Evolutionary conservation across 1,140 invertebrate genomes (phyloP).

Genomic region (Galleria mellonella): DNA sequence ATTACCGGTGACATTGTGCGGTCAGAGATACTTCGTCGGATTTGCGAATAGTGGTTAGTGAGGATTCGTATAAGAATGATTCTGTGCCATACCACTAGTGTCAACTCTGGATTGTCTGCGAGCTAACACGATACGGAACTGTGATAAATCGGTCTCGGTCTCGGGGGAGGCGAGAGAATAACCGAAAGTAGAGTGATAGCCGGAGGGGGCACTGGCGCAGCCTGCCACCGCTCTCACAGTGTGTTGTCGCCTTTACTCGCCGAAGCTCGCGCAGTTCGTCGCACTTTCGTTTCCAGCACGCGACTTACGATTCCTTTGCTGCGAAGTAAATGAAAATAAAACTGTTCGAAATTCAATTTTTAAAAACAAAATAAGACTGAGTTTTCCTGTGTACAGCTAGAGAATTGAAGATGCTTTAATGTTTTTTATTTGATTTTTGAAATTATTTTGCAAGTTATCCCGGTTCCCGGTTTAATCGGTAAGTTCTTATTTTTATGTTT

Average conservation of each 20-base stretch:
- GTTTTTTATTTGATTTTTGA: neutral
- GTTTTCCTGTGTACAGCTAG: constrained; percentile 2
- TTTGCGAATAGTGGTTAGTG: neutral
- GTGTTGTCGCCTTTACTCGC: constrained; percentile 44
- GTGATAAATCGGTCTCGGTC: constrained; percentile 55
- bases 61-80: constrained; percentile 20
- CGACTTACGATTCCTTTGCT: constrained; percentile 3
- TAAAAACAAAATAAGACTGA: neutral
- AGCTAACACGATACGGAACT: constrained; percentile 34
- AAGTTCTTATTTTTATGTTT: constrained; percentile 2
- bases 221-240: constrained; percentile 34
- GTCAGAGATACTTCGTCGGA: constrained; percentile 15
- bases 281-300: constrained; percentile 10
- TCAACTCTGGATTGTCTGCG: constrained; percentile 37
- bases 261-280: constrained; percentile 31
- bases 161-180: constrained; percentile 50
- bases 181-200: constrained; percentile 61
- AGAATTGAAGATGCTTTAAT: constrained; percentile 4
- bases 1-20: constrained; percentile 24
- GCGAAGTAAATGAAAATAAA: constrained; percentile 2
- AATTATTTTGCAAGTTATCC: constrained; percentile 4
- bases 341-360: constrained; percentile 10
- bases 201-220: constrained; percentile 41
- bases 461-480: constrained; percentile 2
- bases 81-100: constrained; percentile 12